Conservation (phyloP, 2,113 vertebrate species). For the Butorides virescens region DNA sequence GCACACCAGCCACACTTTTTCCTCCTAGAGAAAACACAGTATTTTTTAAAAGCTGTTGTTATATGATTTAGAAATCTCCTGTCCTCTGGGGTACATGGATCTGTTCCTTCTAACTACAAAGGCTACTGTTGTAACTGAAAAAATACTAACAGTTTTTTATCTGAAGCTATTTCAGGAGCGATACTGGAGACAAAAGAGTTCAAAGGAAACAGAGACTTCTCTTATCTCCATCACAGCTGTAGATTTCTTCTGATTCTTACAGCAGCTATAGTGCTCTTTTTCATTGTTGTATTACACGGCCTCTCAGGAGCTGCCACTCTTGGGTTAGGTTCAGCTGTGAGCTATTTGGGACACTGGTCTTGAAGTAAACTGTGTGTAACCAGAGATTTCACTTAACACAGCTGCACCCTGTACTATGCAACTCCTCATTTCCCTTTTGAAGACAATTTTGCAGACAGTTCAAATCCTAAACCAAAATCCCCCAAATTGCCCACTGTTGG, state of each 20-base stretch:
- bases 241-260: constrained; percentile 13
- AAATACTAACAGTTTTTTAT: background rate
- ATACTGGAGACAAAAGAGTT: background rate
- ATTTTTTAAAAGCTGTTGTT: background rate
- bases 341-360: background rate
- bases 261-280: background rate
- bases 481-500: background rate
- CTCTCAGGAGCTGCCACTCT: constrained; percentile 5
- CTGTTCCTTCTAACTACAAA: background rate
- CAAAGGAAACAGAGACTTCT: background rate
- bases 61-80: background rate
- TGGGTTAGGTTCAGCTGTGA: constrained; percentile 19
- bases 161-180: background rate
- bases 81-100: background rate
- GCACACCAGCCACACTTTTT: background rate
- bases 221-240: background rate
- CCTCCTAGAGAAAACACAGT: background rate
- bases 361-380: background rate
- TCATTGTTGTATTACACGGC: background rate
- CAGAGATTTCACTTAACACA: constrained; percentile 25
- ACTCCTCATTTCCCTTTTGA: constrained; percentile 26
- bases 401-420: background rate
- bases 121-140: background rate
- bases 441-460: background rate
- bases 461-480: background rate